phyloP scores from a whole-genome alignment of 1,140 invertebrate genomes.

The Zaprionus ghesquierei region DNA sequence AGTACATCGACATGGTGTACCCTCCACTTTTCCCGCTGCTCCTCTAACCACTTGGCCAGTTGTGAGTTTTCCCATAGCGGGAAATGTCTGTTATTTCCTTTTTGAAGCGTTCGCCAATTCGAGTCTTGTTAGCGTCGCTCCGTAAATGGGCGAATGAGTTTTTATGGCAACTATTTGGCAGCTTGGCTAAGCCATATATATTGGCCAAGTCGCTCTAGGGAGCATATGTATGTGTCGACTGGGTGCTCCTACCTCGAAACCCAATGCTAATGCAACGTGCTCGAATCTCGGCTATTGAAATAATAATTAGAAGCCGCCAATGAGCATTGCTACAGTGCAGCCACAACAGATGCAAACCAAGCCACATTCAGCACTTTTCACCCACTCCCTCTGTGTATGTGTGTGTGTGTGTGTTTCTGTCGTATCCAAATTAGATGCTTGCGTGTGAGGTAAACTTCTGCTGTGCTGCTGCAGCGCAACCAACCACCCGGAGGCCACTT shows the following conservation, averaged over 20 bases:
- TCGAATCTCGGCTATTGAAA: conserved; percentile 57
- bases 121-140: conserved; percentile 28
- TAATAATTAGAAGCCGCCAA: conserved; percentile 69
- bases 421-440: conserved; percentile 46
- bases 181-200: conserved; percentile 37
- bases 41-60: conserved; percentile 42
- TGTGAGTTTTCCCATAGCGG: conserved; percentile 63
- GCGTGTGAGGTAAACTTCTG: conserved; percentile 55
- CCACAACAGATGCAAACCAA: conserved; percentile 3
- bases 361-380: not conserved
- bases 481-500: conserved; percentile 46
- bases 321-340: conserved; percentile 58
- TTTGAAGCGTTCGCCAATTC: conserved; percentile 33
- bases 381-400: conserved; percentile 8
- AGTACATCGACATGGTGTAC: conserved; percentile 25
- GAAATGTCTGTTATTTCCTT: conserved; percentile 71
- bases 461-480: conserved; percentile 67
- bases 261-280: not conserved
- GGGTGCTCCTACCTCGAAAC: conserved; percentile 12
- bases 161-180: conserved; percentile 56
- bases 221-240: conserved; percentile 9
- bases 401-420: conserved; percentile 15
- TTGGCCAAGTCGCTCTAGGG: not conserved
- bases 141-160: conserved; percentile 65
- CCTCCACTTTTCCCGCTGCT: not conserved